These are phyloP conservation scores for Sapayoa aenigma DNA, from an alignment of 2,113 vertebrate species.

Conservation along the genomic window DNA sequence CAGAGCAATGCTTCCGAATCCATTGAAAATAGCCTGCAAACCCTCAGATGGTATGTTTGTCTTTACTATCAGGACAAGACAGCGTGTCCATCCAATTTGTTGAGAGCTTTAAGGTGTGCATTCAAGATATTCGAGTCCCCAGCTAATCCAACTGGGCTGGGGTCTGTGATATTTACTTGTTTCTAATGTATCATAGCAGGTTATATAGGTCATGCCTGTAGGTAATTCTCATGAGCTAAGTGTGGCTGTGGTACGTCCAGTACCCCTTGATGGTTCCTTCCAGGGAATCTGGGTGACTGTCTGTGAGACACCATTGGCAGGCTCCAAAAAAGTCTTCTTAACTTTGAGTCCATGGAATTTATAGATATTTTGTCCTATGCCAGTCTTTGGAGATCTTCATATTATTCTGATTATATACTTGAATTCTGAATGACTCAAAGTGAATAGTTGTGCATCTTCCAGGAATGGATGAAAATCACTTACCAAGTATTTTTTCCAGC, in stretches of 20 bases:
- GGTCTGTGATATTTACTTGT: background rate
- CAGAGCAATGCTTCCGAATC: background rate
- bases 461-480: background rate
- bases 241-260: background rate
- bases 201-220: accelerated
- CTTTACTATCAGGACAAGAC: background rate
- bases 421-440: background rate
- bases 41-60: background rate
- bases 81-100: background rate
- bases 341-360: background rate
- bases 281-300: background rate
- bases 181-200: background rate
- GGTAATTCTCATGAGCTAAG: background rate
- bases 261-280: background rate
- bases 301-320: background rate
- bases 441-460: background rate
- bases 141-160: background rate
- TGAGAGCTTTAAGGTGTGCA: background rate
- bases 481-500: background rate
- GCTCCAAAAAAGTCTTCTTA: background rate
- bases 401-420: background rate
- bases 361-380: background rate
- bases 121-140: background rate
- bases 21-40: background rate
- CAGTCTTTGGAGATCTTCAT: background rate